Evolutionary conservation across 2,113 vertebrate species (phyloP).

Genomic region (Cercocebus atys): DNA sequence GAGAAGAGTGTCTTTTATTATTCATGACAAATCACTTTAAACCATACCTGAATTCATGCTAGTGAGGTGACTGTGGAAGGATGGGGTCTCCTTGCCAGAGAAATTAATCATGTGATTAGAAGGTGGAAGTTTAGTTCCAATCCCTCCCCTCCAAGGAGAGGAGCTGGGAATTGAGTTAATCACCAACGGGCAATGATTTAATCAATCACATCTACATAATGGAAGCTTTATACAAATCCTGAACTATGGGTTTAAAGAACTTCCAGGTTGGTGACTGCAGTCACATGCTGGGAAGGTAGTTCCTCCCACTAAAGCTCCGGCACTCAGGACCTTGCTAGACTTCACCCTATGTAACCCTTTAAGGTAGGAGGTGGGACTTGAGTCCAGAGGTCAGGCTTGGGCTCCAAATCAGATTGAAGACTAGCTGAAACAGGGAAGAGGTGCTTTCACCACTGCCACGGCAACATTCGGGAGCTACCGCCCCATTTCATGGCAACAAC

Average conservation of each 20-base stretch:
- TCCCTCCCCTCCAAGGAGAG: neutral
- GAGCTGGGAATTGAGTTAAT: neutral
- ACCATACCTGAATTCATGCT: neutral
- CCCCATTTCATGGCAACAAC: no score
- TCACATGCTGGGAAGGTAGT: neutral
- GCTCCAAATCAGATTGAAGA: no score
- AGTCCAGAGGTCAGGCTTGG: no score
- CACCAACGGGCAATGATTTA: neutral
- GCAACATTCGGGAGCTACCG: no score
- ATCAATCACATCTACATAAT: neutral
- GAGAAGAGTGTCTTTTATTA: neutral
- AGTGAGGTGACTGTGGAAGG: neutral
- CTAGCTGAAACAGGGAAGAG: no score
- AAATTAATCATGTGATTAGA: neutral
- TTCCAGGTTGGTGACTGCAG: no score
- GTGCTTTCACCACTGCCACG: no score
- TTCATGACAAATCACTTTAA: neutral
- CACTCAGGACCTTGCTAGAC: no score
- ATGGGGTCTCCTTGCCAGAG: neutral
- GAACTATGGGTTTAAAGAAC: neutral
- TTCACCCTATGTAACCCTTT: neutral
- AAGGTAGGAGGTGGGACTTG: no score
- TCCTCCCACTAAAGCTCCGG: rapidly evolving
- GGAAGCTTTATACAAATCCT: neutral
- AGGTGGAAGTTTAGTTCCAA: neutral